A percentile compares a stretch with the other conserved stretches of the same genome.
phyloP scores from a whole-genome alignment of 2,113 vertebrate genomes.

The Pagrus major region DNA sequence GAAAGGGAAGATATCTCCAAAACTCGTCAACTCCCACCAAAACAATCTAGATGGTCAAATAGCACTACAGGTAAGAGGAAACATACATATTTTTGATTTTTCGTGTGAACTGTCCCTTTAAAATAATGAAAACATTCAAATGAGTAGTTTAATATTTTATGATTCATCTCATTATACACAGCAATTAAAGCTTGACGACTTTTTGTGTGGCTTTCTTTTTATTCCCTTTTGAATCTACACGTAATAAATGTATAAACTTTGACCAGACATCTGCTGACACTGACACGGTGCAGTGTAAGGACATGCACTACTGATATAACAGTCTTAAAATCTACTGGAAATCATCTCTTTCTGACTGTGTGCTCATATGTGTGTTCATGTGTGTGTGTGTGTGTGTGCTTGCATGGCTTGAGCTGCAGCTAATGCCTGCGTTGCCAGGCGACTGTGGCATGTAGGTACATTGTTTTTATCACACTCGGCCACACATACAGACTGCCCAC shows the following conservation, averaged over 20 bases:
- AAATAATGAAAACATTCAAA: neutral
- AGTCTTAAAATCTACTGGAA: slow-evolving; percentile 13
- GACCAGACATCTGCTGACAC: neutral
- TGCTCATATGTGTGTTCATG: neutral
- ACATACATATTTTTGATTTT: no score
- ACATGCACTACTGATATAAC: neutral
- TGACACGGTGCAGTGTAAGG: neutral
- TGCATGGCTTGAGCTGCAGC: slow-evolving; percentile 25
- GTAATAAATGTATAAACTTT: neutral
- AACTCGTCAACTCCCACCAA: no score
- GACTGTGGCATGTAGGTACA: slow-evolving; percentile 74
- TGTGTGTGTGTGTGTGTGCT: neutral
- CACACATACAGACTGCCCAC: slow-evolving; percentile 67
- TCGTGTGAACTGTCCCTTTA: neutral
- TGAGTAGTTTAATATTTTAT: neutral
- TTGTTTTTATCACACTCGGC: slow-evolving; percentile 68
- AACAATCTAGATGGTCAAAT: no score
- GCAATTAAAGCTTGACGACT: neutral
- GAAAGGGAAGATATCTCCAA: no score
- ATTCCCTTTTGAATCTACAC: neutral
- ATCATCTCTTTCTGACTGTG: neutral
- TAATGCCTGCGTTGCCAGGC: slow-evolving; percentile 76
- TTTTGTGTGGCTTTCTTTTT: neutral
- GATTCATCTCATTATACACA: neutral
- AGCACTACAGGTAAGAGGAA: no score